These are phyloP conservation scores for Neosalanx taihuensis DNA, from an alignment of 2,797 vertebrate species.

Conservation along the genomic window DNA sequence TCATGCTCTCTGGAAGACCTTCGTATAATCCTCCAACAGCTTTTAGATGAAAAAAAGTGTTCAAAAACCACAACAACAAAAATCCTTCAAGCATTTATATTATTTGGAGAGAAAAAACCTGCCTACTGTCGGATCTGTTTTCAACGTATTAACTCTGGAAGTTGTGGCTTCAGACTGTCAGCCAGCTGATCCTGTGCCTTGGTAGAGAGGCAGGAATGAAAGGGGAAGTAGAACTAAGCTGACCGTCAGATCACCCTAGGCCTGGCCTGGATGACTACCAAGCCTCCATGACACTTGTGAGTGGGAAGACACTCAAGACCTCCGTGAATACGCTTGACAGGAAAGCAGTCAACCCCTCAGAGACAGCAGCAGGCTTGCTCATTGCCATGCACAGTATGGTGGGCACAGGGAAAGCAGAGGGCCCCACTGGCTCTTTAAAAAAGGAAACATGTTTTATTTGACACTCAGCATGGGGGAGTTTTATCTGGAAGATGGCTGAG, in stretches of 20 bases:
- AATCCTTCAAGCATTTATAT: no score
- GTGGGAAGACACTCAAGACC: conserved; percentile 25
- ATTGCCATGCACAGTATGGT: conserved; percentile 54
- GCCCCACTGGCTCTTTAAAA: conserved; percentile 41
- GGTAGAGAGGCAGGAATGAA: no score
- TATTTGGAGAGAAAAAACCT: no score
- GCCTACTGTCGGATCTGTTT: no score
- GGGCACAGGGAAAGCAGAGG: conserved; percentile 41
- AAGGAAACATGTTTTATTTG: conserved; percentile 40
- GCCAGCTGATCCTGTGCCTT: no score
- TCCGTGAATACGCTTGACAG: conserved; percentile 35
- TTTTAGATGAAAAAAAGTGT: background rate
- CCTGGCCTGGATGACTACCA: conserved; percentile 44
- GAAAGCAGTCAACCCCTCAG: conserved; percentile 50
- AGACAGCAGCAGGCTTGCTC: conserved; percentile 42
- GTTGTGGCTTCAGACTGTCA: no score
- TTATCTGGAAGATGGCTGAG: conserved; percentile 37
- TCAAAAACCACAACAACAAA: no score
- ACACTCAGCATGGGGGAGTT: conserved; percentile 35
- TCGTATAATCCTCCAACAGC: background rate
- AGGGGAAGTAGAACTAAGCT: no score
- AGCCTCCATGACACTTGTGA: conserved; percentile 25
- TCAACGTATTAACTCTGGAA: no score
- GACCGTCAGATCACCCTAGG: conserved; percentile 16
- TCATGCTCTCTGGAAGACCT: background rate